These are phyloP conservation scores for Hyperopisus bebe DNA, from an alignment of 2,113 vertebrate genomes.

Conservation along the genomic window DNA sequence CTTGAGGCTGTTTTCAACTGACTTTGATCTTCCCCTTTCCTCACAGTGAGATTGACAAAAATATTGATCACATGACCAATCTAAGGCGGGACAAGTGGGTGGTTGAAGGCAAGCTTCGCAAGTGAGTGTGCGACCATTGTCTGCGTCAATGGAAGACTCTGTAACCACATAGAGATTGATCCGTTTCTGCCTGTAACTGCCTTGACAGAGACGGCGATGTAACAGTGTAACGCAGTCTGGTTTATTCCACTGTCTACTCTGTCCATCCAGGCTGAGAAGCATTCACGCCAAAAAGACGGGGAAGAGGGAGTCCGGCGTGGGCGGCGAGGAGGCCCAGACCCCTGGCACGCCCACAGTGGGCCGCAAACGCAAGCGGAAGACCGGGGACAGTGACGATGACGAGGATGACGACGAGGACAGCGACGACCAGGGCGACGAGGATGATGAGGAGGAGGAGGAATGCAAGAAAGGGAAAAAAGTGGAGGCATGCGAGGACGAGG, in stretches of 20 bases:
- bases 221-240: not conserved
- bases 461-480: conserved; percentile 78
- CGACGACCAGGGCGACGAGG: conserved; percentile 71
- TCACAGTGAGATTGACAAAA: conserved; percentile 93
- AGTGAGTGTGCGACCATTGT: conserved; percentile 67
- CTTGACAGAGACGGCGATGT: not conserved
- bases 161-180: not conserved
- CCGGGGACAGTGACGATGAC: conserved; percentile 63
- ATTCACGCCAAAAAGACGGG: conserved; percentile 82
- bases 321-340: conserved; percentile 66
- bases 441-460: conserved; percentile 77
- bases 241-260: conserved; percentile 13
- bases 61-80: conserved; percentile 92
- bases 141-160: not conserved
- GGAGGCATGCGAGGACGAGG: conserved; percentile 85
- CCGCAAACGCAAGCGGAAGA: conserved; percentile 77
- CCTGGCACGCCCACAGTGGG: conserved; percentile 57
- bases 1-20: conserved; percentile 19
- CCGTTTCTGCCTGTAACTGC: not conserved
- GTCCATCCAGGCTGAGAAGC: conserved; percentile 74
- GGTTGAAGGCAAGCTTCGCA: conserved; percentile 88
- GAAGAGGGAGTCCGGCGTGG: conserved; percentile 63
- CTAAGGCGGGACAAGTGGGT: conserved; percentile 91
- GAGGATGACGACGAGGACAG: conserved; percentile 79
- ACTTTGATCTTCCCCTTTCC: conserved; percentile 32